Evolutionary conservation across 2,797 vertebrate species (phyloP).

Genomic region (Rhinophrynus dorsalis): DNA sequence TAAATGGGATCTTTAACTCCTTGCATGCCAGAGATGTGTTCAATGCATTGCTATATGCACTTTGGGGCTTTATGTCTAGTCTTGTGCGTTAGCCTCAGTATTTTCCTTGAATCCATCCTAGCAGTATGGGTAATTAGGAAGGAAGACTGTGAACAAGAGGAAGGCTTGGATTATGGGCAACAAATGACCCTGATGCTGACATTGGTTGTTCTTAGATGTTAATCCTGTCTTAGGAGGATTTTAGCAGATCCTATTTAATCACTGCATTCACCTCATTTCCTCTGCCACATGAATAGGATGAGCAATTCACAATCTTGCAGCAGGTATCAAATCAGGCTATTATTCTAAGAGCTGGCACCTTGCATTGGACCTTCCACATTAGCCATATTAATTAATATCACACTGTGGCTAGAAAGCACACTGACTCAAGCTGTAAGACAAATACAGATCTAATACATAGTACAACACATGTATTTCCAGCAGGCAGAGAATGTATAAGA

Average conservation of each 20-base stretch:
- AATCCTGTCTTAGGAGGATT: conserved; percentile 70
- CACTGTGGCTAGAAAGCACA: not conserved
- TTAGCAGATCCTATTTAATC: conserved; percentile 65
- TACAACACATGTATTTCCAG: not conserved
- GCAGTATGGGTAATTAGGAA: no score
- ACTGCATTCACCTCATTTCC: conserved; percentile 54
- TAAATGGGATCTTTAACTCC: no score
- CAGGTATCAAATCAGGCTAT: conserved; percentile 37
- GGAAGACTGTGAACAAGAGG: not conserved
- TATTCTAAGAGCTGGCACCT: conserved; percentile 24
- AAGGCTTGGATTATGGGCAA: conserved; percentile 41
- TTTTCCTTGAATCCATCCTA: no score
- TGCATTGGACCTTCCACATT: conserved; percentile 1
- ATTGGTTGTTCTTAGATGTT: conserved; percentile 67
- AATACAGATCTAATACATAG: not conserved
- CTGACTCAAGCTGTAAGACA: not conserved
- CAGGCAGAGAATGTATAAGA: no score
- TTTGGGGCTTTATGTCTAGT: no score
- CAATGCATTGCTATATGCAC: no score
- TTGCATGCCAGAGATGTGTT: no score
- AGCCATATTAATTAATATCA: conserved; percentile 30
- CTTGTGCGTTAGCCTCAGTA: no score
- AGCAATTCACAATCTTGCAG: conserved; percentile 28
- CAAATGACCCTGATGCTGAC: conserved; percentile 62
- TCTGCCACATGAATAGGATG: not conserved